Evolutionary conservation across 2,113 vertebrate genomes (phyloP).

Genomic region (Casuarius casuarius): DNA sequence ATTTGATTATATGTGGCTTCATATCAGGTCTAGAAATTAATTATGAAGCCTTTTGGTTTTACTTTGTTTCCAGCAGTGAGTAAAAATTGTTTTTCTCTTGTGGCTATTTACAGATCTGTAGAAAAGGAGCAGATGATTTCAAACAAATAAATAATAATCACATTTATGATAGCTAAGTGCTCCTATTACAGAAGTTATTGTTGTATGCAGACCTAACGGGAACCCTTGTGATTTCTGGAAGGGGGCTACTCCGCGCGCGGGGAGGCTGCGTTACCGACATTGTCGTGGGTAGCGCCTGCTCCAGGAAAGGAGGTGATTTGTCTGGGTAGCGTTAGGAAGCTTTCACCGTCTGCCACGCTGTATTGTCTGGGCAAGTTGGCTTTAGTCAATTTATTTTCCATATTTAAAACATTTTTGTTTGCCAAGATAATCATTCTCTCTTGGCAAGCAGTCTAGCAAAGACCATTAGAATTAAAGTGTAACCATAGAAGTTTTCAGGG

Average conservation of each 20-base stretch:
- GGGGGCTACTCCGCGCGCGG: accelerated
- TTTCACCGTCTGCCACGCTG: background rate
- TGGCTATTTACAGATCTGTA: background rate
- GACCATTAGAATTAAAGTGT: background rate
- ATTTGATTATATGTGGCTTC: background rate
- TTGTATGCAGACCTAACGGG: background rate
- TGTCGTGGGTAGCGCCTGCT: background rate
- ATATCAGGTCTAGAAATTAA: background rate
- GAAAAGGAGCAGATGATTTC: constrained; percentile 9
- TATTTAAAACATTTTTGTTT: background rate
- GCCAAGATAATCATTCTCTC: background rate
- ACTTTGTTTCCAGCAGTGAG: background rate
- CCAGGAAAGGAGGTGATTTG: background rate
- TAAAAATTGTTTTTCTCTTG: background rate
- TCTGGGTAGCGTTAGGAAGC: background rate
- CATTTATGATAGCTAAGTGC: background rate
- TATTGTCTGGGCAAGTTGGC: background rate
- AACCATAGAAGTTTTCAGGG: background rate
- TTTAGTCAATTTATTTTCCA: constrained; percentile 16
- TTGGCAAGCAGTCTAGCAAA: background rate
- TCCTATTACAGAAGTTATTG: background rate
- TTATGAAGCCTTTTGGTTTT: background rate
- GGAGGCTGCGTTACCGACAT: background rate
- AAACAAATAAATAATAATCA: background rate
- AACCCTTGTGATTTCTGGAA: background rate